Evolutionary conservation across 1,140 invertebrate species (phyloP).

Genomic region (Drosophila lacteicornis): DNA sequence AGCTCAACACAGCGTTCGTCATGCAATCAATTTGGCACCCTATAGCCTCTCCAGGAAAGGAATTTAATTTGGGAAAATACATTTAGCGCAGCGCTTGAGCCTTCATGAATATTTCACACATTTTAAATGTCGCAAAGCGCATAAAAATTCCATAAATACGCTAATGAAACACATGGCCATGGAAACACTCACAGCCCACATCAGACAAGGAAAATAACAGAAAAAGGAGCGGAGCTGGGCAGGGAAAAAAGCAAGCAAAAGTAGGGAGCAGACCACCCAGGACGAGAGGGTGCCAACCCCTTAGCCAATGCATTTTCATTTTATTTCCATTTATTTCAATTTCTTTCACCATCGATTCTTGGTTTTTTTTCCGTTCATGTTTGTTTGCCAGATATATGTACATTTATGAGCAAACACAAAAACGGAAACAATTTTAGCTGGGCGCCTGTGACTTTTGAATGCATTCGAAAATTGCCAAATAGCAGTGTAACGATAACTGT

Average conservation of each 20-base stretch:
- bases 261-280: slow-evolving; percentile 35
- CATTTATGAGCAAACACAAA: slow-evolving; percentile 39
- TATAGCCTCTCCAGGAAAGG: slow-evolving; percentile 14
- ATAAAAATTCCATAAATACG: slow-evolving; percentile 80
- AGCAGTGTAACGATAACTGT: slow-evolving; percentile 32
- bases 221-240: slow-evolving; percentile 7
- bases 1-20: slow-evolving; percentile 6
- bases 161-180: slow-evolving; percentile 73
- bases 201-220: neutral
- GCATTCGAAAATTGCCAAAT: slow-evolving; percentile 24
- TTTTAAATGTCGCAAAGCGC: slow-evolving; percentile 61
- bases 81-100: slow-evolving; percentile 37
- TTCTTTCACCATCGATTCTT: slow-evolving; percentile 26
- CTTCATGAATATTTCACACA: slow-evolving; percentile 61
- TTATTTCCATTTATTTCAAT: slow-evolving; percentile 54
- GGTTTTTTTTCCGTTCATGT: neutral
- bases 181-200: slow-evolving; percentile 15
- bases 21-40: slow-evolving; percentile 44
- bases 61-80: slow-evolving; percentile 63
- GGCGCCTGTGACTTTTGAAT: slow-evolving; percentile 62
- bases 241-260: slow-evolving; percentile 25
- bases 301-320: slow-evolving; percentile 56
- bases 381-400: slow-evolving; percentile 20
- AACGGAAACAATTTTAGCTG: slow-evolving; percentile 42
- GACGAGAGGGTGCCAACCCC: slow-evolving; percentile 5